A percentile compares a stretch with the other conserved stretches of the same genome.
Evolutionary conservation across 2,113 vertebrate species (phyloP).

Genomic region (Pongo abelii): DNA sequence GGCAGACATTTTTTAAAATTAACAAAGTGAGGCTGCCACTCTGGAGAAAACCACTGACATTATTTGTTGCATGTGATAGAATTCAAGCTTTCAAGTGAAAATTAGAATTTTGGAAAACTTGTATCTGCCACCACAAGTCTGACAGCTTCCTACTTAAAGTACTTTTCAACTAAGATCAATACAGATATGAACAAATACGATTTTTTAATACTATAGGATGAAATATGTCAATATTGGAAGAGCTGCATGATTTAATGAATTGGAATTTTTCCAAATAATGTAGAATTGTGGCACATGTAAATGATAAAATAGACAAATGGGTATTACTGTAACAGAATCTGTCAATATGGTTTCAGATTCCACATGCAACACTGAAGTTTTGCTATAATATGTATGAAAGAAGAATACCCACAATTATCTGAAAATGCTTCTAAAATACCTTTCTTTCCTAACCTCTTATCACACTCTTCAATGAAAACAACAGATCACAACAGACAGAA

Average conservation of each 20-base stretch:
- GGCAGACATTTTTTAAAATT: background rate
- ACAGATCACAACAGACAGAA: background rate
- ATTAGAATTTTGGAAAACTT: background rate
- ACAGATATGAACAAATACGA: background rate
- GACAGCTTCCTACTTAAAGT: background rate
- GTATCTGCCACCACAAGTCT: background rate
- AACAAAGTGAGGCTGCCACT: background rate
- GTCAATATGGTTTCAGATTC: background rate
- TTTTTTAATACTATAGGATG: background rate
- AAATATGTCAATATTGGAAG: background rate
- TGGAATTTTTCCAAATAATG: background rate
- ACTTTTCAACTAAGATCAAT: background rate
- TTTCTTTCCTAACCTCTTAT: background rate
- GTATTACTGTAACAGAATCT: background rate
- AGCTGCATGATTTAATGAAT: background rate
- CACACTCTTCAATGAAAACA: background rate
- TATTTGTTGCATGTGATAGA: background rate
- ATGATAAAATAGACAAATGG: background rate
- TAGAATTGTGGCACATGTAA: accelerated
- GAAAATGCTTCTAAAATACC: background rate
- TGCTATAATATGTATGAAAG: background rate
- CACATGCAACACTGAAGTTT: background rate
- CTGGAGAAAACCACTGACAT: background rate
- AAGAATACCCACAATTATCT: background rate
- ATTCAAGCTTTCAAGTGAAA: background rate